phyloP scores from a whole-genome alignment of 2,797 vertebrate genomes.

The Chelmon rostratus region DNA sequence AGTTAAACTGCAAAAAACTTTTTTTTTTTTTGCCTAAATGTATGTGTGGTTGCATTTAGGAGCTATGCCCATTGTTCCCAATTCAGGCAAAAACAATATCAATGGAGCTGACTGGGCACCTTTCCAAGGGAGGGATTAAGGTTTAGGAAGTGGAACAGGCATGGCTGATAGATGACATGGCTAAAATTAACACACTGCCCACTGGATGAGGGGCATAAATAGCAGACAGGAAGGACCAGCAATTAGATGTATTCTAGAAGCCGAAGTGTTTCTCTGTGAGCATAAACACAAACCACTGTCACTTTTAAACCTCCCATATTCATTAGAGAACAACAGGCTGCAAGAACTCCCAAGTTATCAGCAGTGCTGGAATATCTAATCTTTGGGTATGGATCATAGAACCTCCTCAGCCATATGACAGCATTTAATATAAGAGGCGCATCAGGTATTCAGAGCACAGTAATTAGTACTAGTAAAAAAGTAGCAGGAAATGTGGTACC shows the following conservation, averaged over 20 bases:
- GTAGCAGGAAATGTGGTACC: not conserved
- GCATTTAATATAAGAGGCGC: not conserved
- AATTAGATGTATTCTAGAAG: slow-evolving; percentile 59
- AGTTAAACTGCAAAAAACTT: too few relatives aligned
- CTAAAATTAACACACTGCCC: slow-evolving; percentile 84
- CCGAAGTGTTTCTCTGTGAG: slow-evolving; percentile 32
- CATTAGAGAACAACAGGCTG: not conserved
- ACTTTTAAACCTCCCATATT: not conserved
- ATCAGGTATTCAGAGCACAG: not conserved
- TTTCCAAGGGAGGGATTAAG: slow-evolving; percentile 78
- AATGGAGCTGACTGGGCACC: slow-evolving; percentile 64
- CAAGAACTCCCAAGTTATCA: not conserved
- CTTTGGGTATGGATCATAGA: not conserved
- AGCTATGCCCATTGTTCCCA: slow-evolving; percentile 50
- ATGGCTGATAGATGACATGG: slow-evolving; percentile 82
- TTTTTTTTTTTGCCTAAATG: not conserved
- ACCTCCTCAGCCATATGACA: not conserved
- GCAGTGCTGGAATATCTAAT: not conserved
- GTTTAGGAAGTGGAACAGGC: slow-evolving; percentile 83
- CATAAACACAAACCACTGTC: slow-evolving; percentile 36
- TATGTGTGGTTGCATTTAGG: slow-evolving; percentile 24
- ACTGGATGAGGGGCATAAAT: slow-evolving; percentile 81
- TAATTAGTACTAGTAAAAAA: too few relatives aligned
- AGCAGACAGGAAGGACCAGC: slow-evolving; percentile 71
- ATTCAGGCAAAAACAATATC: slow-evolving; percentile 54